A percentile compares a stretch with the other conserved stretches of the same genome.
These are phyloP conservation scores for Ictalurus punctatus DNA, from an alignment of 2,113 vertebrate species.

Conservation along the genomic window DNA sequence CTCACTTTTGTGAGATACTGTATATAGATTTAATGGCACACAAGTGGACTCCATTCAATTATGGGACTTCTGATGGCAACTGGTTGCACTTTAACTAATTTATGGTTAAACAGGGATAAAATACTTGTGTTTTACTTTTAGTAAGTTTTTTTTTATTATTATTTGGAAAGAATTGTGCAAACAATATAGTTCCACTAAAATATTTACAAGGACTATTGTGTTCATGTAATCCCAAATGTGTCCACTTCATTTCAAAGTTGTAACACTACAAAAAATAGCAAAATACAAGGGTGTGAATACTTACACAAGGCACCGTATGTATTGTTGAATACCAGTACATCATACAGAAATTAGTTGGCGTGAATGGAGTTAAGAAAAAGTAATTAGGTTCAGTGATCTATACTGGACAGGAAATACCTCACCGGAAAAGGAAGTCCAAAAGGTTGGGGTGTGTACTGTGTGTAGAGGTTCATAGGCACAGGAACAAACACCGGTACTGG, in stretches of 20 bases:
- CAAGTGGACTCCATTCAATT: not conserved
- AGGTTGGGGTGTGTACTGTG: constrained; percentile 84
- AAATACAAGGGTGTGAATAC: not conserved
- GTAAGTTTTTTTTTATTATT: not conserved
- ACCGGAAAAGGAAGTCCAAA: constrained; percentile 90
- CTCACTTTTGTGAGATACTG: no score
- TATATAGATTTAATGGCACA: not conserved
- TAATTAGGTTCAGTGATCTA: not conserved
- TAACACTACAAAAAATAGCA: not conserved
- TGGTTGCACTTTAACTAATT: no score
- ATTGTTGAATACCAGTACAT: not conserved
- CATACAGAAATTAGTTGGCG: not conserved
- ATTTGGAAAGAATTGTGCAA: not conserved
- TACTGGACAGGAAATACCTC: constrained; percentile 59
- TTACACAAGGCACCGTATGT: not conserved
- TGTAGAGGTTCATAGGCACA: constrained; percentile 92
- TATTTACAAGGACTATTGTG: not conserved
- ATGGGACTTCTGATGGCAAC: not conserved
- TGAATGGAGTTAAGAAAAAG: not conserved
- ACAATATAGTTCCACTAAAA: not conserved
- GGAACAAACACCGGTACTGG: constrained; percentile 93
- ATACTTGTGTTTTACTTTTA: no score
- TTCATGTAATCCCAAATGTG: not conserved
- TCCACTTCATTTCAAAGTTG: not conserved
- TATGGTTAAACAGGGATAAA: no score